Conservation (phyloP, 2,888 invertebrate species). For the Strigamia maritima region DNA sequence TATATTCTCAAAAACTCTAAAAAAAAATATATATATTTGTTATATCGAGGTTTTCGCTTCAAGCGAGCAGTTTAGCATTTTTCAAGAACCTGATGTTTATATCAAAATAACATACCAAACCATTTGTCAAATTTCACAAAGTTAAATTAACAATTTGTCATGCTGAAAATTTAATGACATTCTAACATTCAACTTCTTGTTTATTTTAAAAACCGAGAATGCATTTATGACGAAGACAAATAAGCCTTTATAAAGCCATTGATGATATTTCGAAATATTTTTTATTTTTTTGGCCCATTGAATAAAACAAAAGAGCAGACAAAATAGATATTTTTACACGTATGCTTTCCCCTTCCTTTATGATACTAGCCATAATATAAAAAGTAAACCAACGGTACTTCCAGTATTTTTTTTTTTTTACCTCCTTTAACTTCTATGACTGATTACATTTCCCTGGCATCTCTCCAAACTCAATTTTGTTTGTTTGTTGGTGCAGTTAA, state of each 20-base stretch:
- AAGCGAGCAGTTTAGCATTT: too few species aligned
- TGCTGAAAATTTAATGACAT: not conserved
- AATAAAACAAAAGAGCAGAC: not conserved
- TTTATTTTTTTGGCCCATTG: not conserved
- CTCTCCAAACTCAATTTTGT: conserved; percentile 28
- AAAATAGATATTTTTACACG: not conserved
- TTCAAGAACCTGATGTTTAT: too few species aligned
- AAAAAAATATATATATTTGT: too few species aligned
- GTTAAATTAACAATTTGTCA: not conserved
- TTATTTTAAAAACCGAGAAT: not conserved
- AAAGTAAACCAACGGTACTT: not conserved
- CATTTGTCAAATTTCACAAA: not conserved
- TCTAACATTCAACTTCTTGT: not conserved
- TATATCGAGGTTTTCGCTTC: too few species aligned
- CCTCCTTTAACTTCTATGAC: not conserved
- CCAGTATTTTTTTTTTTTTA: not conserved
- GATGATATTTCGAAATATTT: conserved; percentile 11
- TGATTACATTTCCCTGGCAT: conserved; percentile 6
- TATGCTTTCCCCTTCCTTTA: not conserved
- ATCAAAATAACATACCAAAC: too few species aligned
- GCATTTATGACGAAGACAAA: not conserved
- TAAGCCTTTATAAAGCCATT: conserved; percentile 5
- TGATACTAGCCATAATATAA: not conserved
- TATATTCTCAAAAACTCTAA: too few species aligned
- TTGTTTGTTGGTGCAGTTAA: conserved; percentile 28